Base-by-base conservation (phyloP, 2,888 invertebrate species). In the Cheilosia impressa region DNA sequence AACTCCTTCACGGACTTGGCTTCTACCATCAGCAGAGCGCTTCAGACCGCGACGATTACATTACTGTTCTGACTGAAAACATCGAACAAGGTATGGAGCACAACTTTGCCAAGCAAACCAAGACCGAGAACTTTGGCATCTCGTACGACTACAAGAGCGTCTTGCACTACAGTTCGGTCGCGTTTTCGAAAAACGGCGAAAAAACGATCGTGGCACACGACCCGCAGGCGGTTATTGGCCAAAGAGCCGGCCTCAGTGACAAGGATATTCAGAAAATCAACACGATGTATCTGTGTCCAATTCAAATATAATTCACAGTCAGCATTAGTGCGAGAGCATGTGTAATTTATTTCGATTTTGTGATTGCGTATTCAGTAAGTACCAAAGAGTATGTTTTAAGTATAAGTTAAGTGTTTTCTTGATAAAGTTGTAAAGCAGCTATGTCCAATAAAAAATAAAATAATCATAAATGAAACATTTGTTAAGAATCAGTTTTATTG, bases 11-110 rank as follows among this genome's bases (percentile, higher is more conserved):
- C 88, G 95, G 95, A 0, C 89, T 95, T 6, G 97, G 97, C 0
- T 97, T 97, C 90, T 93, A 95, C 90, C 97, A 97, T 90, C 96
- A 96, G 89, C 97, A 97, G 90, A 96, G 95, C 89, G 94, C 96
- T 0, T 94, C 93, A 4, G 95, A 96, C 89, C 93, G 96, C 0
- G 96, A 97, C 89, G 93, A 95, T 34, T 95, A 93, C 88, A 95
- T 96, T 0, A 91, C 89, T 0, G 94, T 97, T 47, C 92, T 93
- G 4, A 81, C 84, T 75, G 91, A 91, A 55, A 91, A 92, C 75
- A 91, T 92, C n/a, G 13, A 90, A 89, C 73, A 90, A 93, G 96
- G 95, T 0, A 93, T 93, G 7, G 93, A 94, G 88, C 91, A 92
- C 65, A 96, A 96, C 92, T 97, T 96, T 90, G 93, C 93, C 73